These are phyloP conservation scores for Capricornis sumatraensis DNA, from an alignment of 2,113 vertebrate species.

Conservation along the genomic window DNA sequence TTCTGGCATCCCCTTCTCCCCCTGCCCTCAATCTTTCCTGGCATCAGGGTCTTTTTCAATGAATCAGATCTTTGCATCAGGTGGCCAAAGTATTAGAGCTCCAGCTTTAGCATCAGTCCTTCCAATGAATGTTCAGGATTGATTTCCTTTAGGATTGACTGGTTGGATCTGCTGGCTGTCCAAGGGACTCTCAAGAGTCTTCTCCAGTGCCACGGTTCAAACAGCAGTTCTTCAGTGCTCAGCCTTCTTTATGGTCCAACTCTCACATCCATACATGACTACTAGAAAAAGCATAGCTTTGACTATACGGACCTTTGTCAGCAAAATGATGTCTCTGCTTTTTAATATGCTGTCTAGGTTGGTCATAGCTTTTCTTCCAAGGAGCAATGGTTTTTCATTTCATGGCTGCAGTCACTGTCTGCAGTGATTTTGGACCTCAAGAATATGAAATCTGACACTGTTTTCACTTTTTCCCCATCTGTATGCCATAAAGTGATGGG, in stretches of 20 bases:
- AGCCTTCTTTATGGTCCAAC: neutral
- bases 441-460: neutral
- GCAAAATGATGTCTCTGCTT: neutral
- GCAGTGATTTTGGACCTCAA: neutral
- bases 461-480: neutral
- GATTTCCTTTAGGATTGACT: neutral
- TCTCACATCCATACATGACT: neutral
- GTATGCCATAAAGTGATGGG: neutral
- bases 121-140: neutral
- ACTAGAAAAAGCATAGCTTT: neutral
- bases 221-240: neutral
- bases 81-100: neutral
- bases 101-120: neutral
- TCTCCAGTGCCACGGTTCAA: neutral
- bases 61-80: neutral
- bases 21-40: neutral
- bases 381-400: neutral
- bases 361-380: neutral
- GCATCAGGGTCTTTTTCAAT: neutral
- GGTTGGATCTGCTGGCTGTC: neutral
- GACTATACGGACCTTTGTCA: neutral
- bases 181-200: neutral
- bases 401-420: neutral
- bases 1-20: neutral
- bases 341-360: neutral